Evolutionary conservation across 2,888 invertebrate genomes (phyloP).

Genomic region (Stenodema calcarata): DNA sequence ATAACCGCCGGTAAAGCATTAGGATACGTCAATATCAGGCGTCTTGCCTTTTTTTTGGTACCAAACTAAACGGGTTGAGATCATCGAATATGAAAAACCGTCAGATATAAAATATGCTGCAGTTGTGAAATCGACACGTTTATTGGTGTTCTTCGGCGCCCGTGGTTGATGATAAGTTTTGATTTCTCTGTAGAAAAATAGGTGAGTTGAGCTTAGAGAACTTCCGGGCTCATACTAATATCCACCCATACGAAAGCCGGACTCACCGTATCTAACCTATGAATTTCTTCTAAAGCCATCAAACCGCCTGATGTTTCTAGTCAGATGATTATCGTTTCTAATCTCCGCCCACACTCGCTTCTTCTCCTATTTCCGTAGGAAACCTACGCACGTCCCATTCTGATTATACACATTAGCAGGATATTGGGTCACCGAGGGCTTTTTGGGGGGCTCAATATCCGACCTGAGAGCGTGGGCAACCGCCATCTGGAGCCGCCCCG

Average conservation of each 20-base stretch:
- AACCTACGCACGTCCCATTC: background rate
- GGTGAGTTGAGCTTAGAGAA: background rate
- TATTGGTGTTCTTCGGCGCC: too few species aligned
- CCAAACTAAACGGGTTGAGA: too few species aligned
- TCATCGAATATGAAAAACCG: too few species aligned
- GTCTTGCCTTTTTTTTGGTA: too few species aligned
- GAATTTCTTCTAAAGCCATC: background rate
- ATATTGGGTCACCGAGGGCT: background rate
- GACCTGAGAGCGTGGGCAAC: conserved; percentile 5
- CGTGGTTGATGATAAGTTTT: too few species aligned
- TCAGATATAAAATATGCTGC: too few species aligned
- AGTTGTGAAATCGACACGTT: too few species aligned
- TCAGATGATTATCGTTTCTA: background rate
- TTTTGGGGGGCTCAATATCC: background rate
- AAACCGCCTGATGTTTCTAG: background rate
- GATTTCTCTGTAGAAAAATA: background rate
- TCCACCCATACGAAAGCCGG: background rate
- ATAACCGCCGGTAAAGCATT: too few species aligned
- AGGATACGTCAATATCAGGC: too few species aligned
- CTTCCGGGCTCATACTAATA: background rate
- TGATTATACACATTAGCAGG: background rate
- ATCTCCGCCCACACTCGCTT: background rate
- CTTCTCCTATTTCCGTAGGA: background rate
- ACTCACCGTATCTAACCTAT: background rate
- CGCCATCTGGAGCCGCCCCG: background rate